A percentile compares a stretch with the other conserved stretches of the same genome.
phyloP scores from a whole-genome alignment of 2,888 invertebrate genomes.

The Zeuzera pyrina region DNA sequence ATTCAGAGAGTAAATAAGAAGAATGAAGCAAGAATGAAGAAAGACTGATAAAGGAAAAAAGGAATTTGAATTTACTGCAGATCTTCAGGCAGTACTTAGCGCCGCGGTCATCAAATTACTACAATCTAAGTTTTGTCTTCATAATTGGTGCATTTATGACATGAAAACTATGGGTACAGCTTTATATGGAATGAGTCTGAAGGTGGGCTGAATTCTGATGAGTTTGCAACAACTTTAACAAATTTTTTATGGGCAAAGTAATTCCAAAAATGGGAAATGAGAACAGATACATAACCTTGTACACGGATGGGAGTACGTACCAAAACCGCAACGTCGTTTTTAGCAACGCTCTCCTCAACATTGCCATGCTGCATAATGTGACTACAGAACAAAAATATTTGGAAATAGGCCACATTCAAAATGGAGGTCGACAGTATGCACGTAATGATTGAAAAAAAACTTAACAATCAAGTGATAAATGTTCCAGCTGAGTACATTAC shows the following conservation, averaged over 20 bases:
- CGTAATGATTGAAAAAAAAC: constrained; percentile 6
- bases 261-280: constrained; percentile 4
- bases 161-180: constrained; percentile 14
- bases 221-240: constrained; percentile 14
- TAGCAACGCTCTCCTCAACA: constrained; percentile 15
- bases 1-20: constrained; percentile 13
- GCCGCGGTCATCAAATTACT: constrained; percentile 11
- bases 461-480: constrained; percentile 9
- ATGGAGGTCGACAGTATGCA: constrained; percentile 16
- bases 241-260: constrained; percentile 10
- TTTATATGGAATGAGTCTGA: constrained; percentile 16
- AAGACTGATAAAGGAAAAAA: constrained; percentile 12
- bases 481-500: constrained; percentile 12
- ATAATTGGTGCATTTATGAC: constrained; percentile 13
- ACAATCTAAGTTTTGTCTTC: constrained; percentile 13
- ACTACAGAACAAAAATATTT: constrained; percentile 14
- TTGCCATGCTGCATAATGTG: constrained; percentile 14
- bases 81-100: constrained; percentile 9
- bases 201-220: constrained; percentile 11
- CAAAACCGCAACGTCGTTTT: constrained; percentile 17
- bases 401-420: constrained; percentile 18
- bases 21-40: constrained; percentile 13
- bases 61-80: constrained; percentile 13
- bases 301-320: constrained; percentile 14
- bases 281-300: constrained; percentile 10